phyloP scores from a whole-genome alignment of 2,888 invertebrate genomes.

The Gastrophysa polygoni region DNA sequence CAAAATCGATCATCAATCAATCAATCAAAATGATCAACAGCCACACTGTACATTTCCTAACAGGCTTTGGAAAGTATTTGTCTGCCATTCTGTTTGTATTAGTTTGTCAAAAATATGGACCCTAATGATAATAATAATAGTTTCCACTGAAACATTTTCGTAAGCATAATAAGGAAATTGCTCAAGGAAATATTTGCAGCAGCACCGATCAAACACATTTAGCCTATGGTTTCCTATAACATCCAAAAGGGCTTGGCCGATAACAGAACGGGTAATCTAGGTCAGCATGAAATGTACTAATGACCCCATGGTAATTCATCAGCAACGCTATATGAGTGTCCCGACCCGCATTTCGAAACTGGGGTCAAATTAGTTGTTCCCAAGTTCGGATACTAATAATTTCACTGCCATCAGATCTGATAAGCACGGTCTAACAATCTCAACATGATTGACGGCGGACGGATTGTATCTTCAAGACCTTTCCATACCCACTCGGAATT shows the following conservation, averaged over 20 bases:
- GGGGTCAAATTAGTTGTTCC: conserved; percentile 33
- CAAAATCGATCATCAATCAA: too few relatives aligned
- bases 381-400: conserved; percentile 22
- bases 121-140: too few relatives aligned
- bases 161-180: neutral
- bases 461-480: too few relatives aligned
- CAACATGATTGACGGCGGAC: too few relatives aligned
- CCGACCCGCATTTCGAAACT: conserved; percentile 30
- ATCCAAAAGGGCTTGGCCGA: conserved; percentile 20
- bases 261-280: conserved; percentile 25
- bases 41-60: too few relatives aligned
- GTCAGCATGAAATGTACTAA: conserved; percentile 58
- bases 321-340: conserved; percentile 27
- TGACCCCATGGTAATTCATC: conserved; percentile 59
- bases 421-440: neutral
- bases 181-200: neutral
- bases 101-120: too few relatives aligned
- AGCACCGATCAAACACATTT: neutral
- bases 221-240: neutral
- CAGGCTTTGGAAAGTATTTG: too few relatives aligned
- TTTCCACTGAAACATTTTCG: neutral
- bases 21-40: too few relatives aligned
- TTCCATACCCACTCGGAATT: too few relatives aligned
- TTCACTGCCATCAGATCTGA: conserved; percentile 14
- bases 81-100: too few relatives aligned